Conservation (phyloP, 2,113 vertebrate species). For the Gymnorhina tibicen region DNA sequence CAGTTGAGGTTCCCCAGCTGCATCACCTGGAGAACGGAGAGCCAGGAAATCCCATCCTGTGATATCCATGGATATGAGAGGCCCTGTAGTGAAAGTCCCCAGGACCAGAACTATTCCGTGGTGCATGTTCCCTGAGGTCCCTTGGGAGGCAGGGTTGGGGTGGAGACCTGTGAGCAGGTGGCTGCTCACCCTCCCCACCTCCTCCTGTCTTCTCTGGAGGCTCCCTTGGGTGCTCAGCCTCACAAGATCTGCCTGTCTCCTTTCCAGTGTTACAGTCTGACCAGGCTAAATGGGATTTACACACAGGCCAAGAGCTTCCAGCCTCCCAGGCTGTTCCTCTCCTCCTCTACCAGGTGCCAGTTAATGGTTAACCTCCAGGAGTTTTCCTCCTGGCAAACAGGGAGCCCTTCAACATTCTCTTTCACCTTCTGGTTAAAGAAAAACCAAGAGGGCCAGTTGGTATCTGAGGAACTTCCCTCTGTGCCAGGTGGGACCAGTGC, state of each 20-base stretch:
- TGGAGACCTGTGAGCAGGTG: not conserved
- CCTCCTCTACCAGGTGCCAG: not conserved
- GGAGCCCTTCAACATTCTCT: not conserved
- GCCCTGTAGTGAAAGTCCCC: not conserved
- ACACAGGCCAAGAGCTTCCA: not conserved
- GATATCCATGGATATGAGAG: not conserved
- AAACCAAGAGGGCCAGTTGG: not conserved
- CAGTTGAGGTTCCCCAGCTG: not conserved
- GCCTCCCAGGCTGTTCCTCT: not conserved
- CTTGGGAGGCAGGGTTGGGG: not conserved
- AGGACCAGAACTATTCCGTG: not conserved
- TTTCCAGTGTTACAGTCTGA: not conserved
- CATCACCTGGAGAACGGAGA: not conserved
- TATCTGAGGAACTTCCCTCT: not conserved
- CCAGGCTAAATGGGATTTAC: not conserved
- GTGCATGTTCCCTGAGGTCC: not conserved
- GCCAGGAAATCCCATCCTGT: not conserved
- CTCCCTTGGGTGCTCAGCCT: not conserved
- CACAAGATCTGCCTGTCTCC: not conserved
- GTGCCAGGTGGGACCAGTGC: not conserved
- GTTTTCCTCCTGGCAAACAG: not conserved
- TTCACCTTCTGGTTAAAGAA: slow-evolving; percentile 31
- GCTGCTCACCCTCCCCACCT: not conserved
- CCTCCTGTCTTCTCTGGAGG: not conserved
- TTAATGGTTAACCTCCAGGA: slow-evolving; percentile 42